Evolutionary conservation across 2,797 vertebrate species (phyloP), one percentile per base, ranked within the genome.

Genomic region (Nyctibius grandis): DNA sequence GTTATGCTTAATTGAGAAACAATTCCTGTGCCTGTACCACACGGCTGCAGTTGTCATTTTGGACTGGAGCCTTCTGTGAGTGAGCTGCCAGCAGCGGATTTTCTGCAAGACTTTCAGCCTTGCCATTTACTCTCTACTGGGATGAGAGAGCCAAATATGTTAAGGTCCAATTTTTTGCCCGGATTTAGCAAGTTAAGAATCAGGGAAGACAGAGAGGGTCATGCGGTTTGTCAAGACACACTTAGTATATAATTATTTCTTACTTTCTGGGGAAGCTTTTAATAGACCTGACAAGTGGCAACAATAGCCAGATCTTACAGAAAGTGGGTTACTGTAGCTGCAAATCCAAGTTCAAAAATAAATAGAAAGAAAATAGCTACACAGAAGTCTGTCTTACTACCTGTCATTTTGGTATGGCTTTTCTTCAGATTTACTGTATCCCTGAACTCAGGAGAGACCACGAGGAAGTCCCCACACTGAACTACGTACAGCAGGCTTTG

Each of bases 1-100:
- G 90, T 73, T 97, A 93, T 74, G 90, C 83, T 90, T 96, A 84
- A 95, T 93, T 91, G 91, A 93, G 93, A 96, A 91, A 96, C 95
- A 96, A 95, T 96, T 93, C 90, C 90, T 74, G 34, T 48, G 93
- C 93, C 95, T 93, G 75, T 82, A 85, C 67, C 63, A 94, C 83
- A 79, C 0, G 53, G 82, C 70, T 85, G 60, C 96, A 95, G 95
- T 95, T 95, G 93, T 95, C 94, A 85, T 63, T 50, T 96, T 97
- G 95, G 95, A 91, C 93, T n/a, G 77, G 28, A 95, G 94, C 95
- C 95, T 91, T 67, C 83, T 74, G 38, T 0, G 6, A 91, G 83
- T 70, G 51, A 72, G 85, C 83, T 95, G 96, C 96, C 96, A 96
- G 88, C 83, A 95, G 80, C 0, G 0, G 93, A 94, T 95, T 96